Evolutionary conservation across 2,113 vertebrate genomes (phyloP), one percentile per base, ranked within the genome.

Genomic region (Chunga burmeisteri): DNA sequence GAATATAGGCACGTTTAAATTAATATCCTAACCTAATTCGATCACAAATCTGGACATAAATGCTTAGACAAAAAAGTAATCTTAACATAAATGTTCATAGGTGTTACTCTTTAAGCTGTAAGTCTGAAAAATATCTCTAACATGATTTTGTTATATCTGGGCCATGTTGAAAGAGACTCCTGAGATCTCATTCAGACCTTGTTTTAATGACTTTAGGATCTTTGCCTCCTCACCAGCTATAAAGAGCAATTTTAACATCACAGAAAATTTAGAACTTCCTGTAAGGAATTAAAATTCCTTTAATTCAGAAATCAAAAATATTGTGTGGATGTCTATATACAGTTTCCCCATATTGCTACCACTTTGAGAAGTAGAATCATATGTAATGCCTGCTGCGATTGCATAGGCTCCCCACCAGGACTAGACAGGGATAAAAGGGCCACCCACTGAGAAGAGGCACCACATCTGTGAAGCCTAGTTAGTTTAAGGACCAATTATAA

Each of bases 401-500:
- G 20, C 80, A 85, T 44, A 84, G 78, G 81, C 66, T 89, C 49
- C 93, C 94, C 61, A 85, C 47, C 21, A 87, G 42, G 52, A 38
- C 38, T 38, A 38, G 38, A 38, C 38, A 38, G 38, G 52, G 56
- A 81, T 91, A 78, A 83, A 96, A 94, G 8, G 61, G 53, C 26
- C 77, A 61, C 81, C 56, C 36, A 49, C 20, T 63, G 93, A 73
- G 83, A 93, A 86, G 32, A 89, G 32, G 44, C 63, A 71, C 27
- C 65, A 52, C 42, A 72, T 53, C 47, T 92, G 61, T 79, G 86
- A 93, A 94, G 68, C 68, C 73, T 89, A 59, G 84, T 55, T 89
- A 47, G 65, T 84, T 84, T 94, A 95, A 89, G 73, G 30, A 94
- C 44, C 68, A 87, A 84, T 91, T 87, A 87, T 34, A 50, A 81